These are phyloP conservation scores for Tethya wilhelma DNA, from an alignment of 37 sponge, comb jelly and placozoan genomes.

Conservation along the genomic window DNA sequence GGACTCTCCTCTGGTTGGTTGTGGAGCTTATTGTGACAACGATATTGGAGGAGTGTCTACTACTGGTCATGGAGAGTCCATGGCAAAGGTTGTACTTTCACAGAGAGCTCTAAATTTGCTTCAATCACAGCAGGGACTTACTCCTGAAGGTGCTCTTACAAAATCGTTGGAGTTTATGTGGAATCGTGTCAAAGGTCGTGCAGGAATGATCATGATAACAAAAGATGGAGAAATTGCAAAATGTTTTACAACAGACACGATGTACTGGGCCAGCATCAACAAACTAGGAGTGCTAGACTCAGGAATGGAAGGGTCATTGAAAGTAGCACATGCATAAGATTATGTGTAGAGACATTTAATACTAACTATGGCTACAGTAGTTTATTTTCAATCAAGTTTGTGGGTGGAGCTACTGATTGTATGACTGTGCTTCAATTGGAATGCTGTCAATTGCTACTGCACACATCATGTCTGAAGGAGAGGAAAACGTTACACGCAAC, in stretches of 20 bases:
- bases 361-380: no score
- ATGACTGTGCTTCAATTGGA: neutral
- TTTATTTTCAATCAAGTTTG: no score
- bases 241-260: slow-evolving; percentile 42
- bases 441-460: no score
- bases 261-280: slow-evolving; percentile 80
- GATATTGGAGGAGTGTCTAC: slow-evolving; percentile 66
- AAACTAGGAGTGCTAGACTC: slow-evolving; percentile 39
- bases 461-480: neutral
- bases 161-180: slow-evolving; percentile 67
- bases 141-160: slow-evolving; percentile 38
- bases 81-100: slow-evolving; percentile 64
- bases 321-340: no score
- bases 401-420: no score
- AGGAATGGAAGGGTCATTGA: no score
- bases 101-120: slow-evolving; percentile 44
- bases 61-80: slow-evolving; percentile 86
- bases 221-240: slow-evolving; percentile 60
- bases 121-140: neutral
- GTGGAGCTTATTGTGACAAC: slow-evolving; percentile 78
- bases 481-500: neutral
- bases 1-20: slow-evolving; percentile 79
- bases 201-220: slow-evolving; percentile 70
- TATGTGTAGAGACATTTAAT: no score
- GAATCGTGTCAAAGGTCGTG: slow-evolving; percentile 54